These are phyloP conservation scores for Rhinoptilus africanus DNA, from an alignment of 2,113 vertebrate species.

Conservation along the genomic window DNA sequence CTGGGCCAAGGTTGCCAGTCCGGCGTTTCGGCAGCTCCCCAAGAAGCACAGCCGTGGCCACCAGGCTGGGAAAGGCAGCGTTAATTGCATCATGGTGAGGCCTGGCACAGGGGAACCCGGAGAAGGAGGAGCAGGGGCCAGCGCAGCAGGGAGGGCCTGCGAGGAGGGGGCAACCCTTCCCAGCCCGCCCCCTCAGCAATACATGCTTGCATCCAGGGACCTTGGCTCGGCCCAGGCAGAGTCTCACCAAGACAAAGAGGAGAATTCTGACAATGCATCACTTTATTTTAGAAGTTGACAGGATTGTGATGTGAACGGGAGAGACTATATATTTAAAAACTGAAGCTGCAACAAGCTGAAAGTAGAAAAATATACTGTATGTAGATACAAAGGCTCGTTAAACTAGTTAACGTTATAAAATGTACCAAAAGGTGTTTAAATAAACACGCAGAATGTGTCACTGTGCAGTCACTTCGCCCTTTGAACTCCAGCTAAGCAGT, in stretches of 20 bases:
- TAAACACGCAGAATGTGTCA: background rate
- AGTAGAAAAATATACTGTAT: constrained; percentile 62
- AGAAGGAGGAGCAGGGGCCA: background rate
- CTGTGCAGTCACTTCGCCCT: background rate
- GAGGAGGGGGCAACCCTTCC: background rate
- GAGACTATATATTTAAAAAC: constrained; percentile 15
- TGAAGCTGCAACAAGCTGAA: constrained; percentile 13
- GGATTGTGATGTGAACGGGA: background rate
- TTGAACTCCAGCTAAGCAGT: background rate
- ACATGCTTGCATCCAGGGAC: fast-evolving
- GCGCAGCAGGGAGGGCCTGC: background rate
- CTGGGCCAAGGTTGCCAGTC: background rate
- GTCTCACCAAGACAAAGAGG: background rate
- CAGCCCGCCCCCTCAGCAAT: background rate
- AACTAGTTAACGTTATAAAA: constrained; percentile 26
- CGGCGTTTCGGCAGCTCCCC: background rate
- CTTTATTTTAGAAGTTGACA: constrained; percentile 53
- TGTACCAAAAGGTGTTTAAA: constrained; percentile 14
- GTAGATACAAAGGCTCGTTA: constrained; percentile 25
- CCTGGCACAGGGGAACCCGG: fast-evolving
- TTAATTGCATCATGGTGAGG: background rate
- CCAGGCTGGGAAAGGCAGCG: background rate
- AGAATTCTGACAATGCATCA: background rate
- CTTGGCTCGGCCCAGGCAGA: background rate
- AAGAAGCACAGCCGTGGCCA: background rate